Base-by-base conservation (phyloP, 2,113 vertebrate species). In the rabbit (Oryctolagus cuniculus) region DNA sequence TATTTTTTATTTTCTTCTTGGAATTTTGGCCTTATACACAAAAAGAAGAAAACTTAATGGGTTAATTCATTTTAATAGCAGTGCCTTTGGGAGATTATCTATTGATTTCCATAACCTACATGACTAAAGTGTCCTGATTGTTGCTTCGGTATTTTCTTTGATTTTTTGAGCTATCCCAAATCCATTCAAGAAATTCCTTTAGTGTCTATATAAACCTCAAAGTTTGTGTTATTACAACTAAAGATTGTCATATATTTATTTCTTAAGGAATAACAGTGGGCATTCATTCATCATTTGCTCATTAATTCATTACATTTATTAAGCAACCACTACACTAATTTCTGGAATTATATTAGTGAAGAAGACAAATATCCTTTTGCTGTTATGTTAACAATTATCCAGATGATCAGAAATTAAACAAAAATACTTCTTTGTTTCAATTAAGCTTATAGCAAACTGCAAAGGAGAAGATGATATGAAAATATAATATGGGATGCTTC, bases 291-390 rank as follows among this genome's bases (percentile, higher is more conserved):
- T 85, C 21, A 82, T 66, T 77, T 51, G 72, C 49, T 85, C 10
- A 58, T 78, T 70, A 89, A 61, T 15, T 92, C 7, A 29, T 79
- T 75, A 6, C 53, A 84, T 81, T 92, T 87, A 63, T 85, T 88
- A 85, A 84, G 25, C 21, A 78, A 72, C 5, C 6, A 25, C 17
- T 31, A 13, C 61, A 3, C 13, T 90, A 77, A 3, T 82, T 77
- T 90, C 80, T 74, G 34, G 8, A 49, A 44, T 86, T 73, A 83
- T 1, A 63, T 55, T 78, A 73, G 3, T 75, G 0, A 61, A 89
- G 89, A 91, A 69, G 15, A 36, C 24, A 55, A 4, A 55, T 22
- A 19, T 75, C 17, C 31, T 53, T 74, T 36, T 79, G 25, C 36
- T 77, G 0, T 38, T 27, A 19, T 44, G 36, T 38, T 86, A 86